Percentiles rank a stretch among this genome's conserved stretches.
phyloP scores from a whole-genome alignment of 2,797 vertebrate genomes.

The Microctenopoma lineatum region DNA sequence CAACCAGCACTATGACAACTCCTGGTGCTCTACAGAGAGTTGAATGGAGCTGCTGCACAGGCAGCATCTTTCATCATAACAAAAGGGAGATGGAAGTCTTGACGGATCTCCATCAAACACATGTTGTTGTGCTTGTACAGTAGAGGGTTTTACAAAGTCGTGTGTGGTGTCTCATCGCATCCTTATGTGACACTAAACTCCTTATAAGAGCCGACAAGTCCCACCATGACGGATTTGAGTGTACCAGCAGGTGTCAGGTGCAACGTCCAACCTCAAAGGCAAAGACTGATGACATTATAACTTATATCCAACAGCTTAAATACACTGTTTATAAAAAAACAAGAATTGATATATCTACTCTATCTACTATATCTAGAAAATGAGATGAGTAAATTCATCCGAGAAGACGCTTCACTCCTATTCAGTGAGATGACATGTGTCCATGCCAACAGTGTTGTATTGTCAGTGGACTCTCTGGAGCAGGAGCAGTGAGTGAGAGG shows the following conservation, averaged over 20 bases:
- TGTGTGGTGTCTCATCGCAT: not conserved
- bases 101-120: constrained; percentile 19
- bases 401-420: constrained; percentile 46
- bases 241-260: not conserved
- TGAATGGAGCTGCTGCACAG: constrained; percentile 27
- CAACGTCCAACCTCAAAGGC: not conserved
- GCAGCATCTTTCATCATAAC: constrained; percentile 49
- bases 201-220: not conserved
- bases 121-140: not conserved
- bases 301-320: not conserved
- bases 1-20: constrained; percentile 74
- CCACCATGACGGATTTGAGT: not conserved
- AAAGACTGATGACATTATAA: not conserved
- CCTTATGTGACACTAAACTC: not conserved
- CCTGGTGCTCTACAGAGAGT: constrained; percentile 62
- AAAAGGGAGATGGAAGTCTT: constrained; percentile 5
- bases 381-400: constrained; percentile 25
- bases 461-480: constrained; percentile 45
- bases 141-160: not conserved
- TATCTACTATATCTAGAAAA: too few species aligned
- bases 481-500: constrained; percentile 37
- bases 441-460: constrained; percentile 43
- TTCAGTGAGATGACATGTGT: constrained; percentile 29
- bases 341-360: too few species aligned
- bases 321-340: too few species aligned